Conservation (phyloP, 1,140 invertebrate genomes). For the Pemphigus obesinymphae region DNA sequence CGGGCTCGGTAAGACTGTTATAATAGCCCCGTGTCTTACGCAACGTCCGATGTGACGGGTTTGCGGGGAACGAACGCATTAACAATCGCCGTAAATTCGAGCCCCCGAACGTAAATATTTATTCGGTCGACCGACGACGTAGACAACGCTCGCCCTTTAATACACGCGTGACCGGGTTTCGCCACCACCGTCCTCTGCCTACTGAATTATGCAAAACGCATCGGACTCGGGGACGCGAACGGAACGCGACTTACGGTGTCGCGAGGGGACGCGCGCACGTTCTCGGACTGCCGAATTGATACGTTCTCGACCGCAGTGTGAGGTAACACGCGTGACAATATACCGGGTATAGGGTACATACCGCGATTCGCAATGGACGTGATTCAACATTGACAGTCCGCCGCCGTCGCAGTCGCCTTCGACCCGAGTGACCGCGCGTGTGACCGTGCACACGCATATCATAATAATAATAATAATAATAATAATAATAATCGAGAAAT, state of each 20-base stretch:
- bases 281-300: neutral
- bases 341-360: too few relatives aligned
- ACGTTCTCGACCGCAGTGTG: neutral
- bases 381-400: too few relatives aligned
- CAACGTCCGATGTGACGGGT: neutral
- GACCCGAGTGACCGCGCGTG: too few relatives aligned
- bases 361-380: too few relatives aligned
- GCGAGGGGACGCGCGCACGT: neutral
- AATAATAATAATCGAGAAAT: too few relatives aligned
- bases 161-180: neutral
- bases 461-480: too few relatives aligned
- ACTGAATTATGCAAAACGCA: conserved; percentile 2
- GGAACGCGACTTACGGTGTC: neutral
- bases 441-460: too few relatives aligned
- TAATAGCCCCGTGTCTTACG: too few relatives aligned
- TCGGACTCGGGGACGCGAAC: neutral
- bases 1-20: too few relatives aligned
- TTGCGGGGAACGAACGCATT: neutral
- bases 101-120: neutral
- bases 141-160: neutral
- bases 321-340: too few relatives aligned
- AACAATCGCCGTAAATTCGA: neutral
- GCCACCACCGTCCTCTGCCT: neutral
- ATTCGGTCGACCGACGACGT: neutral
- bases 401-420: too few relatives aligned